phyloP scores from a whole-genome alignment of 2,113 vertebrate genomes.

The Dunckerocampus dactyliophorus region DNA sequence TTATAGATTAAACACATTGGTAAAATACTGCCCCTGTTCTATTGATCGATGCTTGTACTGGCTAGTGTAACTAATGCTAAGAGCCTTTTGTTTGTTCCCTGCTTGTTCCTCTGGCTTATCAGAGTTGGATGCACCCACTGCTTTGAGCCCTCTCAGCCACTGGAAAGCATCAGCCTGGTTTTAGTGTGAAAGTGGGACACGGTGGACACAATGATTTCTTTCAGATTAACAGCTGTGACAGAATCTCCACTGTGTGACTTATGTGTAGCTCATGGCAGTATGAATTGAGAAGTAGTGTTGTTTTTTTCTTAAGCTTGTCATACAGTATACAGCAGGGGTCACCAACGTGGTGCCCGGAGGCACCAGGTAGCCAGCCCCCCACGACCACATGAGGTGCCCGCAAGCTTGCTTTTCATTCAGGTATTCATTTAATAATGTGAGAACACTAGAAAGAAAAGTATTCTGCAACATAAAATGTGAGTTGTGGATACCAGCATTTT shows the following conservation, averaged over 20 bases:
- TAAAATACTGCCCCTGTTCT: conserved; percentile 15
- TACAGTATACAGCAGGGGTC: too few species aligned
- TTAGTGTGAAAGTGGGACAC: conserved; percentile 46
- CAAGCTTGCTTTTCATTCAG: too few species aligned
- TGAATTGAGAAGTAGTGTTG: neutral
- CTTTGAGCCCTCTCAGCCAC: conserved; percentile 22
- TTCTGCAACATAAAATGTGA: too few species aligned
- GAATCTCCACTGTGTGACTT: conserved; percentile 11
- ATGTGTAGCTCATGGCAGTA: conserved; percentile 2
- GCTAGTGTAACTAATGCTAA: conserved; percentile 17
- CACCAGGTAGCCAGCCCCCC: too few species aligned
- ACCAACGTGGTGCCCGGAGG: too few species aligned
- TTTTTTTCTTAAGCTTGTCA: neutral
- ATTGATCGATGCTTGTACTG: conserved; percentile 10
- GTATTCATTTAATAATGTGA: too few species aligned
- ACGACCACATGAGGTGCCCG: too few species aligned
- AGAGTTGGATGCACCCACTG: conserved; percentile 15
- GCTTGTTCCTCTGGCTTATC: conserved; percentile 36
- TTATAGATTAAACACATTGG: neutral
- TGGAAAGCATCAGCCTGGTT: conserved; percentile 26
- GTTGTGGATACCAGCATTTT: too few species aligned
- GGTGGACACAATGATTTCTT: conserved; percentile 21
- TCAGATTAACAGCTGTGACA: conserved; percentile 8
- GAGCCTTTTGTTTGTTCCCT: conserved; percentile 11
- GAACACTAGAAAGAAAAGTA: too few species aligned